These are phyloP conservation scores for Aricia agestis DNA, from an alignment of 1,140 invertebrate genomes.

Conservation along the genomic window DNA sequence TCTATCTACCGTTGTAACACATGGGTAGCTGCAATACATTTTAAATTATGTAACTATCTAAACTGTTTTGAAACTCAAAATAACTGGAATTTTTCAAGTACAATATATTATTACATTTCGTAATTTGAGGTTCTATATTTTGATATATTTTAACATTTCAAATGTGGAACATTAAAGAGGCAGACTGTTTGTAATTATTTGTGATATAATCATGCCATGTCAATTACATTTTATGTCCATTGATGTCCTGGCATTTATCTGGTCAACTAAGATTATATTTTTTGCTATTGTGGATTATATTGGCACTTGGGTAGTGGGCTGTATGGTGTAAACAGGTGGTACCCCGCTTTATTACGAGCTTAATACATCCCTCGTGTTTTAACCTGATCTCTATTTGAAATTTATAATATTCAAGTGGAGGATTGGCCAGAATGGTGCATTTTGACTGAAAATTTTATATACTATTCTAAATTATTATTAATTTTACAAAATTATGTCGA, in stretches of 20 bases:
- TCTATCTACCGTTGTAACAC: slow-evolving; percentile 49
- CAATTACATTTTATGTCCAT: slow-evolving; percentile 66
- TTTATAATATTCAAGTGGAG: slow-evolving; percentile 52
- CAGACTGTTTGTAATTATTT: slow-evolving; percentile 40
- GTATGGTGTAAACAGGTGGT: slow-evolving; percentile 26
- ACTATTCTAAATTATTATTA: slow-evolving; percentile 24
- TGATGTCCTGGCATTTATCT: slow-evolving; percentile 64
- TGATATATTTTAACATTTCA: slow-evolving; percentile 16
- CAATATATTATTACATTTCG: neutral
- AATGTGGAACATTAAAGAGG: neutral
- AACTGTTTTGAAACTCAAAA: neutral
- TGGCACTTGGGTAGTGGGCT: slow-evolving; percentile 53
- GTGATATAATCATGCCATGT: slow-evolving; percentile 67
- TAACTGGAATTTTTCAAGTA: slow-evolving; percentile 27
- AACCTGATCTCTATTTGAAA: slow-evolving; percentile 67
- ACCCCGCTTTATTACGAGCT: slow-evolving; percentile 44
- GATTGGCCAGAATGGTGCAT: slow-evolving; percentile 40
- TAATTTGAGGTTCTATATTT: slow-evolving; percentile 19
- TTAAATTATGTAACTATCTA: slow-evolving; percentile 36
- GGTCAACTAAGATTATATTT: slow-evolving; percentile 58
- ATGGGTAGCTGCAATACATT: slow-evolving; percentile 66
- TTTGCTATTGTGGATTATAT: slow-evolving; percentile 61
- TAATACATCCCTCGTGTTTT: slow-evolving; percentile 51
- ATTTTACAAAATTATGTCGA: slow-evolving; percentile 27
- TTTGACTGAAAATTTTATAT: slow-evolving; percentile 29